Base-by-base conservation (phyloP, 2,888 invertebrate species). In the Synanthedon andrenaeformis region DNA sequence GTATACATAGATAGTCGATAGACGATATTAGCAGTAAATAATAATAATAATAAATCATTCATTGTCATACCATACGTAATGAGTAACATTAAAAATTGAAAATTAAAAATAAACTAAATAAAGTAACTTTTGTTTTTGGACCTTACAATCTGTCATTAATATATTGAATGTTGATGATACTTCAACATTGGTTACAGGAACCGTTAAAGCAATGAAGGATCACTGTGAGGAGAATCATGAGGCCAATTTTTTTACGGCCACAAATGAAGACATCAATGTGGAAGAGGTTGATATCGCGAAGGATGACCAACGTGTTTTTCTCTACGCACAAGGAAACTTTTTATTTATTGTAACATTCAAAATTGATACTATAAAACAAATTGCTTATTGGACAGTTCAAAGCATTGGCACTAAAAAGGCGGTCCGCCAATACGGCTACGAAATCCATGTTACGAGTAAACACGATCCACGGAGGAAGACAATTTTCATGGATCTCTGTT, bases 191-290 rank as follows among this genome's bases (percentile, higher is more conserved):
- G 23, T 66, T 61, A 42, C 69, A 84, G 84, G 84, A 12, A 70
- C 75, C 56, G 56, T 82, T 19, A 76, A 70, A 55, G 72, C 76
- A 35, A 72, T 86, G 62, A 67, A 82, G 70, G 70, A 75, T 1
- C 86, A 86, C 58, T 84, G 82, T 61, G 77, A 80, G 58, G 81
- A 82, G 0, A 76, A 74, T 42, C 86, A 86, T 55, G 62, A 74
- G 1, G 58, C 61, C 0, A 55, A 80, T 54, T 77, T 76, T 63
- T 70, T 70, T 56, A 62, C 77, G 2, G 66, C 57, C 55, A 65
- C 67, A 13, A 77, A 80, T 56, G 59, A 71, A 4, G 81, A 82
- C 42, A 68, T 83, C 4, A 70, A 74, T 52, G 57, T 79, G 41
- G 58, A 62, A 8, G 71, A 74, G 52, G 55, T 76, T 1, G 65